phyloP scores from a whole-genome alignment of 2,113 vertebrate species.

The Grallaria varia region DNA sequence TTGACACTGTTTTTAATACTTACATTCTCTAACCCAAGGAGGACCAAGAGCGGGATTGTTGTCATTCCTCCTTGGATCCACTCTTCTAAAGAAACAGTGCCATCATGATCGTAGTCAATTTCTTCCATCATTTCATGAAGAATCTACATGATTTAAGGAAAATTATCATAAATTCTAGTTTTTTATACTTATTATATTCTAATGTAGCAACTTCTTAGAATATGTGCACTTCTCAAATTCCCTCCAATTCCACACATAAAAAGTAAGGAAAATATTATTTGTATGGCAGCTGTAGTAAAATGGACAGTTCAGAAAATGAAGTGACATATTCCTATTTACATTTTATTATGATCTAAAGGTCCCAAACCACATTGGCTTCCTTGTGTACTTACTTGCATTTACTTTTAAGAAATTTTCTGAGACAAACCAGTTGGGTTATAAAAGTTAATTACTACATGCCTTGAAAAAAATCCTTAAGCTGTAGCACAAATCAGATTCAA shows the following conservation, averaged over 20 bases:
- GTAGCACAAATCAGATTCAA: not conserved
- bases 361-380: not conserved
- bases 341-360: not conserved
- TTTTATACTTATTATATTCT: not conserved
- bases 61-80: conserved; percentile 98
- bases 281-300: not conserved
- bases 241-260: not conserved
- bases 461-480: not conserved
- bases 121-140: conserved; percentile 98
- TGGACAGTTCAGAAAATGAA: not conserved
- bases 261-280: not conserved
- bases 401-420: not conserved
- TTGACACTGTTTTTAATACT: conserved; percentile 27
- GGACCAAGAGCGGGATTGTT: conserved; percentile 90
- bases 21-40: conserved; percentile 91
- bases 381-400: not conserved
- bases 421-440: not conserved
- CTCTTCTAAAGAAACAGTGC: conserved; percentile 90
- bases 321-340: not conserved
- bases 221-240: not conserved
- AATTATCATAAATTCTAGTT: not conserved
- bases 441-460: not conserved
- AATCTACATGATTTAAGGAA: conserved; percentile 75
- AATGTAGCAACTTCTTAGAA: not conserved
- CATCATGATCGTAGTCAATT: conserved; percentile 93